Base-by-base conservation (phyloP, 2,888 invertebrate species). In the Idaea dimidiata region DNA sequence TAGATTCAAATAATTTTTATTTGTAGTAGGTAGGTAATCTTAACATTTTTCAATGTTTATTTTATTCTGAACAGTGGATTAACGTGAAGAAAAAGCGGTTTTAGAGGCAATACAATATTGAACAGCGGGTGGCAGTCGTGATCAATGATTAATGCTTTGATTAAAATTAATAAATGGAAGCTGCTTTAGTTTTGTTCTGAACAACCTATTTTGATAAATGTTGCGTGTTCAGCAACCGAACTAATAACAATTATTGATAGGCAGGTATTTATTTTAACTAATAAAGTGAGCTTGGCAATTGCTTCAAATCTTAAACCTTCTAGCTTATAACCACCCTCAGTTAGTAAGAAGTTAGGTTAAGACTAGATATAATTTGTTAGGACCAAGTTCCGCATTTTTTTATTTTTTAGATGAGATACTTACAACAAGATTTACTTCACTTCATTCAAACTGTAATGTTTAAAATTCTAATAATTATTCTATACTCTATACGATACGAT, bases 51-150 rank as follows among this genome's bases (percentile, higher is more conserved):
- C 71, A 65, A 68, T 72, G 66, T 76, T 77, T 79, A 73, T 76
- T 78, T 70, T 74, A 69, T 77, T 72, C 67, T 73, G 62, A 73
- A 74, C 66, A 64, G 72, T 75, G 70, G 78, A 81, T 80, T 80
- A 78, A 79, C 80, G 75, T 78, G 75, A 82, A 79, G 43, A 43
- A 84, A 80, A 80, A 79, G 74, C 67, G 70, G 72, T 77, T 76
- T 75, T 73, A 76, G 76, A 83, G 78, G 75, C 76, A 74, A 77
- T 78, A 81, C 78, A 76, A 81, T 75, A 75, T 73, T 67, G 72
- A 83, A 73, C 87, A 83, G 84, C 83, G 83, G 86, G 87, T 77
- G 86, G 86, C 75, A 72, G 73, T 65, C 72, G 71, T 73, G 77
- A 74, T 71, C 76, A 78, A 78, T 86, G 86, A 88, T 86, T 82